Base-by-base conservation (phyloP, 2,113 vertebrate species). In the Hirundichthys speculiger region DNA sequence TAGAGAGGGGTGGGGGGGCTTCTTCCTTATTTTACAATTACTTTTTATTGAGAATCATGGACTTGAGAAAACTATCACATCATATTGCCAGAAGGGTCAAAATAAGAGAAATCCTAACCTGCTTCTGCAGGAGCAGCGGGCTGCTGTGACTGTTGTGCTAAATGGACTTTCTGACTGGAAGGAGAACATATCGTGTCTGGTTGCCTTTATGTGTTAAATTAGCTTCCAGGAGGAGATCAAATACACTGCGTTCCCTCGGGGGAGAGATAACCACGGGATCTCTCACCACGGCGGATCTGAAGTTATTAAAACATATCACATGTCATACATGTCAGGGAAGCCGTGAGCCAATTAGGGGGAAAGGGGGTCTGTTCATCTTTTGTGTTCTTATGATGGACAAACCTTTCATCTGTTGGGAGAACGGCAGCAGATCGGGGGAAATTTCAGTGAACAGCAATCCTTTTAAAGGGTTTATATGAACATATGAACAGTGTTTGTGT, bases 291-390 rank as follows among this genome's bases (percentile, higher is more conserved):
- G 25, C 16, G 15, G 48, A 15, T 49, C 47, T 8, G 1, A 24
- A 25, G 48, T 15, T 50, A 50, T 50, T 50, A 25, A 50, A 50
- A 50, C 48, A 50, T 25, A 25, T 50, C 48, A 16, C 21, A 25
- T 25, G 46, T 47, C 48, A 9, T 22, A 16, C 13, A 13, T 50
- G 6, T 16, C 48, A 50, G 21, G 22, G 48, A 50, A 50, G 14
- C 48, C 48, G 25, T 25, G 5, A 24, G 22, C 21, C 22, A 15
- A 3, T 16, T 6, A 25, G 13, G 22, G 13, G 22, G 15, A 19
- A 19, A 16, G 7, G 18, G n/a, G 42, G 30, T 34, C 30, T 34
- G 30, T 34, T 34, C 11, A 10, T 4, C 30, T 34, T 34, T 34
- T 34, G 30, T 34, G 7, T 34, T 6, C 30, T 34, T 6, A 9